Evolutionary conservation across 2,888 invertebrate species (phyloP).

Genomic region (Chymomyza caudatula): DNA sequence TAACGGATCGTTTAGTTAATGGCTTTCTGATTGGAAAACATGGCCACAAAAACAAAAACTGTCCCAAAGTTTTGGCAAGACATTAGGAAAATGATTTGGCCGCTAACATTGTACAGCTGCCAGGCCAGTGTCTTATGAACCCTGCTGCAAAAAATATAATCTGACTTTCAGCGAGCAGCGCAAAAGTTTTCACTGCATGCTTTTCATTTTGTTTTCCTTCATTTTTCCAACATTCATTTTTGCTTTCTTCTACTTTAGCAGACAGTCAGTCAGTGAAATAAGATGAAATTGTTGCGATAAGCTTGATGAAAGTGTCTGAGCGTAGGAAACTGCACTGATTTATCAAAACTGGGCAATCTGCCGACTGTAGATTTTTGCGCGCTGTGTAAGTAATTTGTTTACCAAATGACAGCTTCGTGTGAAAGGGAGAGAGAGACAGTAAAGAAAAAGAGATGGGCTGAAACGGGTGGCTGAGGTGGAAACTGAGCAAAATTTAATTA

Average conservation of each 20-base stretch:
- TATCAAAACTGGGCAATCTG: conserved; percentile 69
- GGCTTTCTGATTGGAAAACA: conserved; percentile 54
- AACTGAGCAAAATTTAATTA: conserved; percentile 36
- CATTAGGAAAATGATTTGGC: conserved; percentile 12
- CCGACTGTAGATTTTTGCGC: conserved; percentile 32
- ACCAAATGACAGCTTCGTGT: conserved; percentile 46
- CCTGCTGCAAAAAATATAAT: background rate
- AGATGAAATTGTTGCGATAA: conserved; percentile 67
- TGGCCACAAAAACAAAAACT: background rate
- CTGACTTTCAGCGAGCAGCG: background rate
- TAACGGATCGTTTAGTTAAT: conserved; percentile 55
- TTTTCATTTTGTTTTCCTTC: background rate
- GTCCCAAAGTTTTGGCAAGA: background rate
- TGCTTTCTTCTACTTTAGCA: background rate
- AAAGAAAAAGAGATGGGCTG: no score
- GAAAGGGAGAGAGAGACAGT: background rate
- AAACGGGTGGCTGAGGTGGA: no score
- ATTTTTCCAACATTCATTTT: background rate
- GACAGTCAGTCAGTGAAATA: conserved; percentile 24
- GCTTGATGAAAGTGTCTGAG: conserved; percentile 65
- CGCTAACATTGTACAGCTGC: conserved; percentile 14
- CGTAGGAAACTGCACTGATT: conserved; percentile 38
- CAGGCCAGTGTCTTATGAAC: conserved; percentile 25
- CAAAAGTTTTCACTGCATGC: background rate
- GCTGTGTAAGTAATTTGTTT: conserved; percentile 53